Percentiles rank a stretch among this genome's conserved stretches.
These are phyloP conservation scores for Sympetrum striolatum DNA, from an alignment of 2,888 invertebrate genomes.

Conservation along the genomic window DNA sequence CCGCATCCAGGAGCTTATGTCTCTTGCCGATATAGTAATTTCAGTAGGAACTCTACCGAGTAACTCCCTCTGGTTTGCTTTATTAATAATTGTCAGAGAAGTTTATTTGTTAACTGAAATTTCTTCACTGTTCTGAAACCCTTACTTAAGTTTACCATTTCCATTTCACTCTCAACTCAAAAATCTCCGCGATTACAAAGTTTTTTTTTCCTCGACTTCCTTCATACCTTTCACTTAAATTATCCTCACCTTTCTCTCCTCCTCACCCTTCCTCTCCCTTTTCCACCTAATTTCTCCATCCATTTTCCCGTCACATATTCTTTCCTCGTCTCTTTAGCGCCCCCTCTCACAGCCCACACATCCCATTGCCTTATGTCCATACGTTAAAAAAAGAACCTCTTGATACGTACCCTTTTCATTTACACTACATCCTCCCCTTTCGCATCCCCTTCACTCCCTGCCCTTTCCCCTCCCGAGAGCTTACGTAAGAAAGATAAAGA, in stretches of 20 bases:
- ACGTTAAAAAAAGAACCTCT: conserved; percentile 16
- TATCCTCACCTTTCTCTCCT: not conserved
- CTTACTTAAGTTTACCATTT: too few relatives aligned
- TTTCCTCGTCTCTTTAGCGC: not conserved
- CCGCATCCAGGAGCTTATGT: too few relatives aligned
- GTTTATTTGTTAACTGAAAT: too few relatives aligned
- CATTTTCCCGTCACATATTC: not conserved
- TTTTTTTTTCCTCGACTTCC: not conserved
- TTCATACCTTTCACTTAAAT: not conserved
- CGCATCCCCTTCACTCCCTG: not conserved
- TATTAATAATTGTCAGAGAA: too few relatives aligned
- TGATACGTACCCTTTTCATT: conserved; percentile 24
- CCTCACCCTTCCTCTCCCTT: not conserved
- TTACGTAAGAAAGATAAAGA: not conserved
- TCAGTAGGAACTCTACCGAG: too few relatives aligned
- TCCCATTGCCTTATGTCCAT: not conserved
- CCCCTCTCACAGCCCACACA: not conserved
- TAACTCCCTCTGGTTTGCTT: too few relatives aligned
- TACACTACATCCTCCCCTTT: not conserved
- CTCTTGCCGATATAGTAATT: too few relatives aligned
- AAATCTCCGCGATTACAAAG: too few relatives aligned
- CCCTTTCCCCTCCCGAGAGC: not conserved
- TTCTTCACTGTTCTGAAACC: too few relatives aligned
- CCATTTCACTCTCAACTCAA: too few relatives aligned
- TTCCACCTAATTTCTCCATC: not conserved